A percentile compares a stretch with the other conserved stretches of the same genome.
Conservation (phyloP, 2,888 invertebrate species). For the Epinotia demarniana region DNA sequence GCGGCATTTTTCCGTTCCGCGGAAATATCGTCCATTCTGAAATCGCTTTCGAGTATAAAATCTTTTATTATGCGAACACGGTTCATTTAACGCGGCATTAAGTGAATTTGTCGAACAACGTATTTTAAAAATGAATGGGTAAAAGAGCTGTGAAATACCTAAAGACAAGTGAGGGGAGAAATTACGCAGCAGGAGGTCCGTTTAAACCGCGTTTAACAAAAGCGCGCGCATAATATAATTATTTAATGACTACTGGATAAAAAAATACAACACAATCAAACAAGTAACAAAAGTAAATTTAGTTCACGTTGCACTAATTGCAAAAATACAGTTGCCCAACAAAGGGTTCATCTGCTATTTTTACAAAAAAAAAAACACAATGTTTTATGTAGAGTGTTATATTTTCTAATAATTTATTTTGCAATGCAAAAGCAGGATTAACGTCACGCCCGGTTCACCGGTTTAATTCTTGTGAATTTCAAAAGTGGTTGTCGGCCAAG, state of each 20-base stretch:
- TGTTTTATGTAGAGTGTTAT: too few species aligned
- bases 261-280: too few species aligned
- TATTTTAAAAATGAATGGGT: conserved; percentile 79
- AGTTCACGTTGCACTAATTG: too few species aligned
- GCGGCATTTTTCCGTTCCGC: conserved; percentile 66
- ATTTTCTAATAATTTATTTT: too few species aligned
- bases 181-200: conserved; percentile 58
- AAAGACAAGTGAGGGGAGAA: conserved; percentile 54
- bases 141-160: conserved; percentile 72
- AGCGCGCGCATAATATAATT: conserved; percentile 37
- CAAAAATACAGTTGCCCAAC: too few species aligned
- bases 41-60: conserved; percentile 81
- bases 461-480: background rate
- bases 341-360: too few species aligned
- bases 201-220: conserved; percentile 61
- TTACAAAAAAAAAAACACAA: too few species aligned
- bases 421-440: background rate
- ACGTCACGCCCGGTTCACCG: background rate
- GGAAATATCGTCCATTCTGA: conserved; percentile 77
- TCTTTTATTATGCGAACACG: conserved; percentile 82
- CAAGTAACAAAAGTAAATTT: too few species aligned
- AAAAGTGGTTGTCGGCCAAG: background rate
- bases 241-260: conserved; percentile 30
- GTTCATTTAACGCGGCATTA: conserved; percentile 83
- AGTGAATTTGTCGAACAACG: conserved; percentile 83